phyloP scores from a whole-genome alignment of 2,113 vertebrate genomes.

The Mungos mungo region DNA sequence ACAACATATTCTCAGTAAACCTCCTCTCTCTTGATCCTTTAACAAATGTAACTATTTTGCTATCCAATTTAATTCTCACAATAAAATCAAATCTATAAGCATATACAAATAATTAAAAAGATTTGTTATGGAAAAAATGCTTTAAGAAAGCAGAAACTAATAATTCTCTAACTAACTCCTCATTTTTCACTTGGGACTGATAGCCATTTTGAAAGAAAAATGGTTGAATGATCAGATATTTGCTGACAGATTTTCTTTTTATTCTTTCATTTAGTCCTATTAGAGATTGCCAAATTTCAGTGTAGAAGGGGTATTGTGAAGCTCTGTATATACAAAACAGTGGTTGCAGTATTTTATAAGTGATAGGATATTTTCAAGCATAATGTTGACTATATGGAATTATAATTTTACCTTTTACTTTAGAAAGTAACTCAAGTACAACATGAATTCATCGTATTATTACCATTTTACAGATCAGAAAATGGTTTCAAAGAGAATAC shows the following conservation, averaged over 20 bases:
- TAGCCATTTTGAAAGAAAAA: background rate
- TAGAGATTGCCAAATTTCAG: background rate
- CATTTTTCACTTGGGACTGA: background rate
- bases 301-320: background rate
- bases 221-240: background rate
- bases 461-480: conserved; percentile 23
- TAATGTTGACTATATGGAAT: background rate
- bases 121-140: background rate
- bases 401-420: background rate
- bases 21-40: background rate
- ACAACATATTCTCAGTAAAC: background rate
- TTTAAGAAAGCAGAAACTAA: background rate
- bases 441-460: background rate
- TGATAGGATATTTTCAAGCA: background rate
- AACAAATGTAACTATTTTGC: background rate
- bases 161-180: background rate
- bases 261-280: background rate
- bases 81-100: background rate
- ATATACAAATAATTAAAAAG: background rate
- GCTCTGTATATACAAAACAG: background rate
- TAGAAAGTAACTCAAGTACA: background rate
- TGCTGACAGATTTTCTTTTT: background rate
- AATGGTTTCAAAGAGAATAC: background rate
- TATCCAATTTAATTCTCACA: background rate
- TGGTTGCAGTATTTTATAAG: background rate